Evolutionary conservation across 2,797 vertebrate genomes (phyloP), one percentile per base, ranked within the genome.

Genomic region (Danio choprae): DNA sequence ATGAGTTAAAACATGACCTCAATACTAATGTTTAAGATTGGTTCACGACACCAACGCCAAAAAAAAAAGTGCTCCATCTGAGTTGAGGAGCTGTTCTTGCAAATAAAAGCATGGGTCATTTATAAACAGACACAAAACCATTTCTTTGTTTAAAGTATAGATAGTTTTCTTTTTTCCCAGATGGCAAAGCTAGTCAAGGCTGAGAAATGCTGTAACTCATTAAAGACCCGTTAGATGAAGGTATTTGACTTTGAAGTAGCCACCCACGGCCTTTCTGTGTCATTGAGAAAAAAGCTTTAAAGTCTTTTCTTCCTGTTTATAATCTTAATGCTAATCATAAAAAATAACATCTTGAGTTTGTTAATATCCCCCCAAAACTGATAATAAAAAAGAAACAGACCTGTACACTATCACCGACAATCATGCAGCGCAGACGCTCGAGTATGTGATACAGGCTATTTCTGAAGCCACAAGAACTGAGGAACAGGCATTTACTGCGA

Each of bases 181-280:
- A 94, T 93, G 93, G 93, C 90, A 88, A 85, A 90, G 92, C 91
- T 89, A 93, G 92, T 94, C 91, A 92, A 93, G 91, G 91, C 93
- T 92, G 92, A 89, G 88, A 93, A 93, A 93, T 90, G 86, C 92
- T 94, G 92, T 91, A 94, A 92, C 92, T 94, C 93, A 94, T 95
- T 94, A 94, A 77, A 75, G 84, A 87, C 74, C 90, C 88, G 87
- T 87, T 56, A 84, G 90, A 81, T 87, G 88, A 91, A 91, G 91
- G 91, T 92, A 90, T 88, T 77, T 84, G 83, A 89, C 93, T 95
- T 95, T 94, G 94, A 94, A 94, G 93, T 94, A 92, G 90, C 93
- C 92, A 94, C 93, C 92, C 92, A 93, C 92, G 88, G 89, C 87
- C 91, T 91, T 88, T 87, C 88, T 84, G 89, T 93, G 92, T 93